Evolutionary conservation across 2,888 invertebrate genomes (phyloP).

Genomic region (Biston betularia): DNA sequence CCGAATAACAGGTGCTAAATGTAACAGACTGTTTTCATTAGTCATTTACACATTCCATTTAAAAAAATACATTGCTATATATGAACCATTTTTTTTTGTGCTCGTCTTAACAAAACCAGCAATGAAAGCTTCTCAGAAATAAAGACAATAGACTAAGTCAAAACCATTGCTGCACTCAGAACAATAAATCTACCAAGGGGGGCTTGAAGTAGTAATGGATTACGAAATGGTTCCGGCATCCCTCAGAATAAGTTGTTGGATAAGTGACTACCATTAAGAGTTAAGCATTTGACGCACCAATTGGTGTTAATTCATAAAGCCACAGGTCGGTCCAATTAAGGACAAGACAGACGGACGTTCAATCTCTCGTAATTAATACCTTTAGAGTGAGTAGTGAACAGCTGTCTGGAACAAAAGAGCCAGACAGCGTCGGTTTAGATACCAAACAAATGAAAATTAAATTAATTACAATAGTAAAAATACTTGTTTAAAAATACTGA

Average conservation of each 20-base stretch:
- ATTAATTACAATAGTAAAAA: too few species aligned
- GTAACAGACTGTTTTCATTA: constrained; percentile 34
- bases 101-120: background rate
- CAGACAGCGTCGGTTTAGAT: background rate
- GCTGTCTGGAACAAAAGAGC: constrained; percentile 21
- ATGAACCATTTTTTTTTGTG: background rate
- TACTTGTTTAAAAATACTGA: too few species aligned
- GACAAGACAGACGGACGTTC: constrained; percentile 49
- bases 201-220: constrained; percentile 18
- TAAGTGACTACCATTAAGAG: constrained; percentile 27
- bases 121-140: constrained; percentile 2
- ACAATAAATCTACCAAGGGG: background rate
- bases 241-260: constrained; percentile 17
- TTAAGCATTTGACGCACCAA: constrained; percentile 66
- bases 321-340: constrained; percentile 57
- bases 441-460: too few species aligned
- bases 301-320: constrained; percentile 68
- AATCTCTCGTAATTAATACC: constrained; percentile 35
- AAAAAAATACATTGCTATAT: constrained; percentile 23
- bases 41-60: constrained; percentile 2
- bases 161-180: constrained; percentile 2
- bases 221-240: background rate
- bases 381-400: constrained; percentile 27
- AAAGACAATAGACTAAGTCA: constrained; percentile 3
- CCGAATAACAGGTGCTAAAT: constrained; percentile 43